Conservation (phyloP, 2,113 vertebrate species). For the Ciconia stormi region DNA sequence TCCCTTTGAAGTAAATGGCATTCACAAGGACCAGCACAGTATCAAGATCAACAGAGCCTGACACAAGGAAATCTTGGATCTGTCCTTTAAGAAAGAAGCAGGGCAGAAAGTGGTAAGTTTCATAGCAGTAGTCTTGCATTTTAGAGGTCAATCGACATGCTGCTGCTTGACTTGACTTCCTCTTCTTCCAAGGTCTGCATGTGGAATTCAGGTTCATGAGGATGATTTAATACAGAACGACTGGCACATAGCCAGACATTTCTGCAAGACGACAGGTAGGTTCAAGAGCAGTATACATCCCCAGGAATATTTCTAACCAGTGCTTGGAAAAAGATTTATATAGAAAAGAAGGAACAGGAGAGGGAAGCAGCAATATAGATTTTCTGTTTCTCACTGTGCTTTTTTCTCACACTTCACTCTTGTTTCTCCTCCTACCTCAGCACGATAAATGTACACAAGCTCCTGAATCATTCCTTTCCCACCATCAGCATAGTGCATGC, state of each 20-base stretch:
- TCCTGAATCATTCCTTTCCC: background rate
- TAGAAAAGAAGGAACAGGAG: background rate
- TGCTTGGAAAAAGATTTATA: background rate
- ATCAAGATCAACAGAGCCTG: conserved; percentile 54
- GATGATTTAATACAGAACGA: background rate
- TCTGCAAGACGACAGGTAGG: background rate
- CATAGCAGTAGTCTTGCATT: background rate
- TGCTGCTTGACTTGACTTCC: background rate
- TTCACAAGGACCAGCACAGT: conserved; percentile 76
- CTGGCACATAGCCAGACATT: background rate
- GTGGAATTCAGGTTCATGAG: background rate
- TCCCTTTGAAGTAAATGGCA: conserved; percentile 27
- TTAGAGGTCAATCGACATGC: background rate
- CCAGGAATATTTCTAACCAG: background rate
- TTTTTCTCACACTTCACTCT: background rate
- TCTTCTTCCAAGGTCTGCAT: background rate
- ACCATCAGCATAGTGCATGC: background rate
- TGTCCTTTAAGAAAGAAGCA: conserved; percentile 68
- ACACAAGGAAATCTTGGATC: conserved; percentile 78
- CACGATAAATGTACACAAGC: background rate
- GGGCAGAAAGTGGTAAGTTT: background rate
- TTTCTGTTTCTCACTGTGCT: background rate
- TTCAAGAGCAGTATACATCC: background rate
- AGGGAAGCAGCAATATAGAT: background rate
- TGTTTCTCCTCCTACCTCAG: background rate